These are phyloP conservation scores for Ivindomyrus marchei DNA, from an alignment of 2,113 vertebrate species.

Conservation along the genomic window DNA sequence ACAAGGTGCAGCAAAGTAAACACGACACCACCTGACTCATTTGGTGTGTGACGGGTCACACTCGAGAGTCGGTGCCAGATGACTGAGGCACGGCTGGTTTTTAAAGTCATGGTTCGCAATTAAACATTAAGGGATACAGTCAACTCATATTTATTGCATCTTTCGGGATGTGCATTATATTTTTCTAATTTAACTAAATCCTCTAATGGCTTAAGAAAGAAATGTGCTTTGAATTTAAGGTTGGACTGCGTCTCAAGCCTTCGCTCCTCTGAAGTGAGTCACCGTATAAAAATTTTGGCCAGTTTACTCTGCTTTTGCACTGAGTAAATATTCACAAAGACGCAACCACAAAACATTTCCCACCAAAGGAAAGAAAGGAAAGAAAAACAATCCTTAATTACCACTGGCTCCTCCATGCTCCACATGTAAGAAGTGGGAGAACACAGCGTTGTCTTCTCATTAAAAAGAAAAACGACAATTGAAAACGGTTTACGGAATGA, in stretches of 20 bases:
- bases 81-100: background rate
- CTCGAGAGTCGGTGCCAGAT: background rate
- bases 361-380: conserved; percentile 24
- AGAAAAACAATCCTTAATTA: conserved; percentile 15
- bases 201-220: background rate
- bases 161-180: background rate
- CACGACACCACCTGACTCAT: background rate
- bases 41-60: background rate
- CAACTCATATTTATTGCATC: background rate
- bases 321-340: background rate
- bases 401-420: background rate
- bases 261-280: background rate
- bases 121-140: background rate
- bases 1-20: conserved; percentile 1
- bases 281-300: background rate
- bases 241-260: background rate
- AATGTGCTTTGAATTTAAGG: conserved; percentile 4
- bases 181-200: conserved; percentile 1
- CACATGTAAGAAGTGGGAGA: background rate
- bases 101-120: background rate
- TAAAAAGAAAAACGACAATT: background rate
- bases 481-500: background rate
- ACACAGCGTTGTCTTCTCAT: background rate
- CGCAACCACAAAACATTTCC: conserved; percentile 10
- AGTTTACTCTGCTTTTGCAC: background rate